Evolutionary conservation across 2,888 invertebrate genomes (phyloP), one percentile per base, ranked within the genome.

Genomic region (Yponomeuta malinellus): DNA sequence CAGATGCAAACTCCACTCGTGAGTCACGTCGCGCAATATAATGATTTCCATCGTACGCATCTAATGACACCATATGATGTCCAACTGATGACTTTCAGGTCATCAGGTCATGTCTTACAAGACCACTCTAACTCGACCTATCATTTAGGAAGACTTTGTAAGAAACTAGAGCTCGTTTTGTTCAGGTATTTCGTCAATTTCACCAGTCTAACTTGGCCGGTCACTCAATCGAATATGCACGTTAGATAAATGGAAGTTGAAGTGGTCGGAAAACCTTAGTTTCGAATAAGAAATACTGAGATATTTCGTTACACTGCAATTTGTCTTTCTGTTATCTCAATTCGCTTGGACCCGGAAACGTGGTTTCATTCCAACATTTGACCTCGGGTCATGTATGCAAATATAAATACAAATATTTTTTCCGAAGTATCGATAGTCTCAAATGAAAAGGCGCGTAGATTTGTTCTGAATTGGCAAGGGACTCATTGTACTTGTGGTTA

Each of bases 81-180:
- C 4, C 67, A 37, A n/a, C 29, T 23, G 23, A 52, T 68, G 68
- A 48, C 52, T 48, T 68, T 52, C 48, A 52, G 68, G 68, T 31
- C 68, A 68, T 29, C 52, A 68, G 68, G 68, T 59, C 68, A 68
- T 43, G 43, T 37, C 43, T 59, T 59, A 65, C 29, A 29, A 33
- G 31, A 29, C 68, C 68, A 43, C 68, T 68, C 0, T 48, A 43
- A 23, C 10, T n/a, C 15, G 68, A 68, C 48, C 48, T 48, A n/a
- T 68, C 48, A 59, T 59, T 59, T 15, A 59, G 15, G 6, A 59
- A 59, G 3, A 59, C 0, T 15, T 12, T 15, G 15, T 5, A 15
- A 59, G 15, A 15, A 59, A 59, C 15, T 59, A 59, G 52, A 59
- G 52, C 15, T 59, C 52, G 8, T 15, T 15, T 59, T 59, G 15